phyloP scores from a whole-genome alignment of 2,113 vertebrate species.

The Manacus vitellinus region DNA sequence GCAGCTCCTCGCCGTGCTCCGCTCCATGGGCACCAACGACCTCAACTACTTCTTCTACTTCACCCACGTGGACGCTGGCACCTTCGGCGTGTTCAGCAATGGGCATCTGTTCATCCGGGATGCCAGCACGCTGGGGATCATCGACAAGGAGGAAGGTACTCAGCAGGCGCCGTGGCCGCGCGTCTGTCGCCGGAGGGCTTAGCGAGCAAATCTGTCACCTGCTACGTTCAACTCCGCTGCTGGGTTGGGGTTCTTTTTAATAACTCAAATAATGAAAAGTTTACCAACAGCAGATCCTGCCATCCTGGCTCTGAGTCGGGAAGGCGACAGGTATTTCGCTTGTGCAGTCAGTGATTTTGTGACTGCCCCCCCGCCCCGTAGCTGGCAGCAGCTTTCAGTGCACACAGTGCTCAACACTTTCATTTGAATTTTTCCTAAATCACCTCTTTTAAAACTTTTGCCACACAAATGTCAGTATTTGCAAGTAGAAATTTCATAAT shows the following conservation, averaged over 20 bases:
- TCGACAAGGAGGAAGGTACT: conserved; percentile 84
- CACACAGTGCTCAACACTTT: accelerated
- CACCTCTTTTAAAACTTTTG: background rate
- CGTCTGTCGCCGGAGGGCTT: conserved; percentile 29
- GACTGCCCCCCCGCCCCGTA: accelerated
- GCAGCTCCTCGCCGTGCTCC: conserved; percentile 79
- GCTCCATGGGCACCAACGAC: conserved; percentile 80
- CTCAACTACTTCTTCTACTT: conserved; percentile 85
- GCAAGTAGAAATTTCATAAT: background rate
- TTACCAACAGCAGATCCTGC: background rate
- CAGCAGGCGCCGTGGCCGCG: conserved; percentile 24
- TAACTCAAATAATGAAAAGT: background rate
- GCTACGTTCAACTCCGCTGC: background rate
- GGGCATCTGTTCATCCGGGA: conserved; percentile 83
- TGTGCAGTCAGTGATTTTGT: background rate
- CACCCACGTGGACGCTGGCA: conserved; percentile 73
- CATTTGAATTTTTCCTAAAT: background rate
- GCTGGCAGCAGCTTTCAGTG: background rate
- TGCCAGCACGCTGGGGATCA: conserved; percentile 82
- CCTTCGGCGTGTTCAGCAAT: conserved; percentile 82
- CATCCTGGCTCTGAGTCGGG: background rate
- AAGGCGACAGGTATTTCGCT: background rate
- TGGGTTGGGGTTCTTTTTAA: background rate
- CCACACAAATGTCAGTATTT: background rate
- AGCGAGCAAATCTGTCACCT: background rate